Base-by-base conservation (phyloP, 2,888 invertebrate genomes). In the Rambutsinella grinnellia region DNA sequence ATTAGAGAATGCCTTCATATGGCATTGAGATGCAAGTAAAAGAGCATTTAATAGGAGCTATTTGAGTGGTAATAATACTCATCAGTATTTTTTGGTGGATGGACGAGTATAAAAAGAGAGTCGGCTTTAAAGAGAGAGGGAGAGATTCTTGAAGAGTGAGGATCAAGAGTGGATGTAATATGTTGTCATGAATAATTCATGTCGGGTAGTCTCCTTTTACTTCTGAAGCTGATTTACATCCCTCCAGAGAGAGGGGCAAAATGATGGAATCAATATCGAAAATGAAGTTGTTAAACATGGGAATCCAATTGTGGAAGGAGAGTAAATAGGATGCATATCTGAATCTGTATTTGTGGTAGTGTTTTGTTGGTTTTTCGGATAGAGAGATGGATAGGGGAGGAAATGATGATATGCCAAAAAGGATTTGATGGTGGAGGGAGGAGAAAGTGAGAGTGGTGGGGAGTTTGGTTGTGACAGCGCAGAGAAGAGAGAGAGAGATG, bases 101-200 rank as follows among this genome's bases (percentile, higher is more conserved):
- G n/a, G n/a, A n/a, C n/a, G n/a, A n/a, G n/a, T n/a, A n/a, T n/a
- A n/a, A n/a, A n/a, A n/a, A 5, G 36, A 36, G 36, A 8, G 36
- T 13, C 13, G 36, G 36, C 13, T 36, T 36, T 36, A 36, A 36
- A 36, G 36, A 13, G 36, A 36, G 5, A 36, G 13, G 36, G 36
- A 36, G n/a, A n/a, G n/a, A n/a, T n/a, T n/a, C n/a, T n/a, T n/a
- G n/a, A n/a, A 36, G 36, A 8, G 36, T 15, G 23, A 21, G 60
- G 44, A 23, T 17, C 36, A 46, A 23, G 44, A 21, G 19, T 17
- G 24, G 5, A 17, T 17, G 23, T 80, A 79, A 75, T 76, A 81
- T 76, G 79, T 78, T 70, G 76, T 80, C 79, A 83, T 84, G 83
- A 82, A 84, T 84, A 67, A 84, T 84, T 84, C 83, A 84, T 84